phyloP scores from a whole-genome alignment of 2,888 invertebrate species.

The Plutella xylostella region DNA sequence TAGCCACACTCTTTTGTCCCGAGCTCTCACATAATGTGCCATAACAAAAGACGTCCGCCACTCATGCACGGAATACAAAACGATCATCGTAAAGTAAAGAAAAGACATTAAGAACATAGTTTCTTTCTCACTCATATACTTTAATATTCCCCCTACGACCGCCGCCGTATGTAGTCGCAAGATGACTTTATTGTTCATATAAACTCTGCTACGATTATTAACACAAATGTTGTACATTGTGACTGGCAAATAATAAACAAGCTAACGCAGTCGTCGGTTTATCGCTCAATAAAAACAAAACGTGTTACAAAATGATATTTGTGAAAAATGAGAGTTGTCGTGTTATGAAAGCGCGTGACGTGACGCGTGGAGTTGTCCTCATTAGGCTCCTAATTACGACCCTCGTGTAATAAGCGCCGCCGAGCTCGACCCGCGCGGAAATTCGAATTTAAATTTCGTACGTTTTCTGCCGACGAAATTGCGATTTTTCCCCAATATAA shows the following conservation, averaged over 20 bases:
- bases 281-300: slow-evolving; percentile 7
- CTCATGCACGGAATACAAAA: slow-evolving; percentile 4
- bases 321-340: background rate
- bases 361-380: slow-evolving; percentile 37
- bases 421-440: slow-evolving; percentile 3
- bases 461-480: slow-evolving; percentile 45
- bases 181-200: slow-evolving; percentile 1
- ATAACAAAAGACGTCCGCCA: slow-evolving; percentile 3
- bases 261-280: slow-evolving; percentile 4
- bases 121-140: background rate
- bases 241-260: background rate
- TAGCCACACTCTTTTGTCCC: background rate
- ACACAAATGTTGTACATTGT: background rate
- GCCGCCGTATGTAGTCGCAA: background rate
- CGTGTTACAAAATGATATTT: slow-evolving; percentile 1
- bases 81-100: slow-evolving; percentile 8
- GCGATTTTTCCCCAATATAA: slow-evolving; percentile 60
- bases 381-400: slow-evolving; percentile 61
- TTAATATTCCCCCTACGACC: slow-evolving; percentile 3
- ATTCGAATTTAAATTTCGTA: slow-evolving; percentile 23
- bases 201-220: slow-evolving; percentile 2
- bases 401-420: slow-evolving; percentile 9
- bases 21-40: background rate
- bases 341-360: slow-evolving; percentile 1
- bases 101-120: slow-evolving; percentile 8